Base-by-base conservation (phyloP, 2,888 invertebrate genomes). In the Laothoe populi region DNA sequence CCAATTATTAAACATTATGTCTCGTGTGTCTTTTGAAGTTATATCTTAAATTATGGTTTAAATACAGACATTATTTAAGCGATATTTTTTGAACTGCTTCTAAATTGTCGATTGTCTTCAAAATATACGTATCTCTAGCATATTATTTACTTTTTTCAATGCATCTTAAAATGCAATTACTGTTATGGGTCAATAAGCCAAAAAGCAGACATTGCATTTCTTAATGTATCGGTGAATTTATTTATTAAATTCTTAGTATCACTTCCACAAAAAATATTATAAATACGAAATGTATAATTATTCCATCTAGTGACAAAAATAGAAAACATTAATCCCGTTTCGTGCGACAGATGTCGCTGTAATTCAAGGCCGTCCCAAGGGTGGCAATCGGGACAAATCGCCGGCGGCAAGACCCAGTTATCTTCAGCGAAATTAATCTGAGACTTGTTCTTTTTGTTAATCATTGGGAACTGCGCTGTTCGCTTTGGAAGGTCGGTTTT, bases 301-400 rank as follows among this genome's bases (percentile, higher is more conserved):
- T 31, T 49, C n/a, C 49, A 31, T 49, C 49, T 26, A 31, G 49
- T 31, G 31, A 53, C 4, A 19, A 35, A 35, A 35, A 35, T 21
- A 53, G 11, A 10, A 46, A 46, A 13, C 4, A 31, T 35, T 19
- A 19, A 35, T 53, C 7, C 48, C 24, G 13, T 24, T 23, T 13
- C 35, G 13, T 11, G 19, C 53, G 53, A 53, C 53, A 53, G 53
- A 53, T 53, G 53, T 53, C 19, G 13, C 1, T 45, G 45, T 53
- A 53, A 35, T 53, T 53, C 53, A 53, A 53, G 53, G 31, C 53
- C 35, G 24, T n/a, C n/a, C 19, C 53, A 35, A 53, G 53, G 35
- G 7, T 26, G n/a, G 53, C 19, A 35, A 53, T 35, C 53, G 53
- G 31, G 53, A 53, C 19, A 53, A 10, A 35, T 53, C 35, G 53